Percentiles rank a stretch among this genome's conserved stretches.
phyloP scores from a whole-genome alignment of 2,888 invertebrate species.

The Lasioglossum zephyrum region DNA sequence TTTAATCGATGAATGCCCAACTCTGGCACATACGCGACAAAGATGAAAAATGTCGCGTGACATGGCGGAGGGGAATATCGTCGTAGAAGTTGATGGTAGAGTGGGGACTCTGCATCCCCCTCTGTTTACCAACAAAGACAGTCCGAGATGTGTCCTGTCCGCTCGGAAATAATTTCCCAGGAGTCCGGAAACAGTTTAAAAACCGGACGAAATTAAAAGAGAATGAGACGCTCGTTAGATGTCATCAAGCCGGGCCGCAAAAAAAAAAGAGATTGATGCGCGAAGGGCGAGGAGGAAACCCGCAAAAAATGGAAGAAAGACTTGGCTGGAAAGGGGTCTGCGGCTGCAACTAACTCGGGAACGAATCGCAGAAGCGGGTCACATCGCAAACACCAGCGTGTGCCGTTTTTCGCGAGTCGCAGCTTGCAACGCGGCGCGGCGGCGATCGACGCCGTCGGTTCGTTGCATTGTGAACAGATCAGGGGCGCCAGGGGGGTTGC shows the following conservation, averaged over 20 bases:
- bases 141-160: background rate
- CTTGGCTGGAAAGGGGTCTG: conserved; percentile 41
- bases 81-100: no score
- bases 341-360: background rate
- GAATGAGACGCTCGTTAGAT: conserved; percentile 9
- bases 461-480: conserved; percentile 11
- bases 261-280: conserved; percentile 19
- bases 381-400: conserved; percentile 2
- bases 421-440: conserved; percentile 41
- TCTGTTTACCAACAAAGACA: background rate
- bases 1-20: no score
- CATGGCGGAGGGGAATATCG: no score
- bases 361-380: conserved; percentile 5
- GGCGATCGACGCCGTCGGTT: conserved; percentile 36
- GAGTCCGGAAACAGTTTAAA: background rate
- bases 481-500: background rate
- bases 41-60: no score
- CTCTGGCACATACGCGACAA: no score
- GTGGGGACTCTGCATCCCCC: background rate
- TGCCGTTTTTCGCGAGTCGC: conserved; percentile 49
- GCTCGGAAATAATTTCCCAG: background rate
- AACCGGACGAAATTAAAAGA: background rate
- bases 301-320: background rate
- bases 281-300: background rate
- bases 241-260: background rate